phyloP scores from a whole-genome alignment of 2,888 invertebrate species.

The Cataglyphis albicans region DNA sequence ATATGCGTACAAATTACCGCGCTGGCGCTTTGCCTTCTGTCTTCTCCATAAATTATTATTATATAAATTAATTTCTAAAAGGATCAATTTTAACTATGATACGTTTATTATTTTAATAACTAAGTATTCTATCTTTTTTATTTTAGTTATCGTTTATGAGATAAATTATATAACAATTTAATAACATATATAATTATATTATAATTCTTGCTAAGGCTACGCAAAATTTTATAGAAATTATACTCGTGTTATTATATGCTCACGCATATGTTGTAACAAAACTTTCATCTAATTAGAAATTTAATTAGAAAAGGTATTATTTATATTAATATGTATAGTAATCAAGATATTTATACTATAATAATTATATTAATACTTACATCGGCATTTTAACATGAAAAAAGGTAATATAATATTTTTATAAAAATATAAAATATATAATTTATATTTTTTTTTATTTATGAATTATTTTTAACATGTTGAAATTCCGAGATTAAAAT shows the following conservation, averaged over 20 bases:
- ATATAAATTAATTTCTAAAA: neutral
- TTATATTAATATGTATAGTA: neutral
- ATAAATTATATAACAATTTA: neutral
- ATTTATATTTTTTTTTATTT: constrained; percentile 9
- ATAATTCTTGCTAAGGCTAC: neutral
- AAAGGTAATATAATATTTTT: neutral
- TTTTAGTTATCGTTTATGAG: neutral
- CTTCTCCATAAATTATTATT: neutral
- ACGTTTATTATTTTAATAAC: neutral
- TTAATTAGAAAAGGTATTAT: neutral
- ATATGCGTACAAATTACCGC: no score
- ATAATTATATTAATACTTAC: constrained; percentile 8
- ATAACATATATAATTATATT: neutral
- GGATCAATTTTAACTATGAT: neutral
- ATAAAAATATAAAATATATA: neutral
- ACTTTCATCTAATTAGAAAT: neutral
- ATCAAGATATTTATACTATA: neutral
- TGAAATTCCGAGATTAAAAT: neutral
- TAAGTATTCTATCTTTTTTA: neutral
- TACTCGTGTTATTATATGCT: neutral
- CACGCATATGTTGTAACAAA: neutral
- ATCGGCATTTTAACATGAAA: neutral
- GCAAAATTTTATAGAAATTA: neutral
- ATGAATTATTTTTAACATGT: neutral
- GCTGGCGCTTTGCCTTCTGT: no score